Conservation (phyloP, 2,113 vertebrate species). For the Osmerus eperlanus region DNA sequence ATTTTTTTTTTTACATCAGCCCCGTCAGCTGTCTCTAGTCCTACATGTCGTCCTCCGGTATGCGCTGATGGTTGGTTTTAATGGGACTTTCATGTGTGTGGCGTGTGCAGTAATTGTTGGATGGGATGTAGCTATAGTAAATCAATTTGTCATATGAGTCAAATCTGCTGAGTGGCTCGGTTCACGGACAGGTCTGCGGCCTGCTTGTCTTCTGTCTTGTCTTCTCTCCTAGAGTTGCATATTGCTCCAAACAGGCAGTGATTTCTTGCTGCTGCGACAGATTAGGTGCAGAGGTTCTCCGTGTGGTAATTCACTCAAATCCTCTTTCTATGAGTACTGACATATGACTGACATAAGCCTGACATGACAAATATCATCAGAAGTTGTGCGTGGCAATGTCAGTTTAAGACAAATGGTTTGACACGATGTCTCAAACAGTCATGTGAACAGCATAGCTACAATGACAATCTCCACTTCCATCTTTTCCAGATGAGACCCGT, state of each 20-base stretch:
- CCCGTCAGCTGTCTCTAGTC: conserved; percentile 50
- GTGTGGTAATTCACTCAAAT: too few relatives aligned
- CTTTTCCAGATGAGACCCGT: too few relatives aligned
- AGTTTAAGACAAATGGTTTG: too few relatives aligned
- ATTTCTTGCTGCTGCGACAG: conserved; percentile 12
- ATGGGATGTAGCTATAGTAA: conserved; percentile 63
- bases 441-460: too few relatives aligned
- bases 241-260: conserved; percentile 23
- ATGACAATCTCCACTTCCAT: too few relatives aligned
- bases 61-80: conserved; percentile 67
- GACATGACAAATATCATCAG: too few relatives aligned
- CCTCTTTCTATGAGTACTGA: too few relatives aligned
- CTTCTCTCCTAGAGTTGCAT: conserved; percentile 19
- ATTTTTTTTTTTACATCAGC: conserved; percentile 15
- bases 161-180: conserved; percentile 64
- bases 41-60: conserved; percentile 60
- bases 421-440: too few relatives aligned
- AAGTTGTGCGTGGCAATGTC: too few relatives aligned
- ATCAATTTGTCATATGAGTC: conserved; percentile 72
- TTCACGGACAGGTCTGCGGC: conserved; percentile 61
- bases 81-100: conserved; percentile 63
- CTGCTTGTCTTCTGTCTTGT: conserved; percentile 44
- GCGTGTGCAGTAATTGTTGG: conserved; percentile 66
- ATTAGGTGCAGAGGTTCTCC: conserved; percentile 17
- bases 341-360: too few relatives aligned